Conservation (phyloP, 2,113 vertebrate species). For the Microcebus ravelobensis region DNA sequence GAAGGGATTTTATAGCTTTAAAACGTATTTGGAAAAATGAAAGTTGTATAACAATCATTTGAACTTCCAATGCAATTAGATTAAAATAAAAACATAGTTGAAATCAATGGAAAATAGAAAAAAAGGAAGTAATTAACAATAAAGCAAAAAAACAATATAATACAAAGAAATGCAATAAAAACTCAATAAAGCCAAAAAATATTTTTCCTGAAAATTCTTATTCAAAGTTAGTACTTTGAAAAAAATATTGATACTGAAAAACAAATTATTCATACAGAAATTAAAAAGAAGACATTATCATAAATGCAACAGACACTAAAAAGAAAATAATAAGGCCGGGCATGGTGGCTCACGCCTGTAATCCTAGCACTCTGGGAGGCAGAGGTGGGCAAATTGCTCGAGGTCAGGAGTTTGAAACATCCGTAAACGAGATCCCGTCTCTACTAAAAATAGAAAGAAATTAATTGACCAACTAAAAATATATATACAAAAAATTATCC, state of each 20-base stretch:
- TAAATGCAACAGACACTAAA: background rate
- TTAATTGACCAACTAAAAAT: too few species aligned
- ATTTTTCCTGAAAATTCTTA: too few species aligned
- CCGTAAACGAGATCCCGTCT: too few species aligned
- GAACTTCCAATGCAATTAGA: background rate
- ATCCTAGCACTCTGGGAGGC: too few species aligned
- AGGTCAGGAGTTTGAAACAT: too few species aligned
- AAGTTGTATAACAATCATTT: background rate
- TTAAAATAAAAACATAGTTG: background rate
- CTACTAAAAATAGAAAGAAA: too few species aligned
- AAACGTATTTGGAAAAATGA: background rate
- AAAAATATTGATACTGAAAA: background rate
- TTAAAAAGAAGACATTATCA: background rate
- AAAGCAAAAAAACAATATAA: background rate
- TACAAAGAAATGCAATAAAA: background rate
- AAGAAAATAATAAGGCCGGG: background rate
- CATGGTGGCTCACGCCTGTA: too few species aligned
- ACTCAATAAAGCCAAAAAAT: background rate
- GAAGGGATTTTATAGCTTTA: background rate
- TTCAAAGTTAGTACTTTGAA: background rate
- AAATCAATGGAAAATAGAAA: background rate
- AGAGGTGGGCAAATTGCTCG: too few species aligned
- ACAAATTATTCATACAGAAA: background rate
- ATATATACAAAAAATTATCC: too few species aligned
- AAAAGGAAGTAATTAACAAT: background rate